Evolutionary conservation across 2,113 vertebrate species (phyloP), one percentile per base, ranked within the genome.

Genomic region (Hippopotamus amphibius): DNA sequence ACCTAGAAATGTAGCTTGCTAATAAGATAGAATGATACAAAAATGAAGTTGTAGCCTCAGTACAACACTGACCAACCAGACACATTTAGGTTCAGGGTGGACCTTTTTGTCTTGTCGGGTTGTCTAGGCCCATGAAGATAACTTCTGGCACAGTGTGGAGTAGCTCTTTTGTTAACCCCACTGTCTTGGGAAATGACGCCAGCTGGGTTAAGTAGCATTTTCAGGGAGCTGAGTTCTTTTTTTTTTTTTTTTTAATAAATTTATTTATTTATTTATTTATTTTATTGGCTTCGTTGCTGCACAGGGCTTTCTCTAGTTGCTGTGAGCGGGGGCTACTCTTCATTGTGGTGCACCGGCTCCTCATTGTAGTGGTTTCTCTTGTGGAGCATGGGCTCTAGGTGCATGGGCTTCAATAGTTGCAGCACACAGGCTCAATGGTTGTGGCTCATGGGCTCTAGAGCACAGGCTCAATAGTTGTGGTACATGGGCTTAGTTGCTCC

Each of bases 31-130:
- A 97, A 83, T 91, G 96, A 85, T 72, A 97, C 97, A 96, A 96
- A 98, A 97, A 97, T 94, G 96, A 98, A 97, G 87, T 96, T 95
- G 96, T 98, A 98, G 97, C 97, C 93, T 98, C 98, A 97, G 93
- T 95, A 93, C 85, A 87, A 81, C 66, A 97, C 93, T 97, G 97
- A 41, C 97, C 89, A 91, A 94, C 96, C 86, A 96, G 96, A 98
- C 97, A 90, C 88, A 94, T 97, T 46, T 69, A 96, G 68, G 94
- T 97, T 98, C 95, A 97, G 94, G 1, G 63, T 97, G 97, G 88
- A 97, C 96, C 97, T 97, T 97, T 65, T 0, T 97, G 96, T 97
- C 95, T 86, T 96, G 48, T 87, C 85, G 53, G 79, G n/a, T 72
- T 94, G 61, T 93, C 68, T 92, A 96, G 94, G 79, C 86, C 95